Base-by-base conservation (phyloP, 2,113 vertebrate species). In the Tragelaphus strepsiceros region DNA sequence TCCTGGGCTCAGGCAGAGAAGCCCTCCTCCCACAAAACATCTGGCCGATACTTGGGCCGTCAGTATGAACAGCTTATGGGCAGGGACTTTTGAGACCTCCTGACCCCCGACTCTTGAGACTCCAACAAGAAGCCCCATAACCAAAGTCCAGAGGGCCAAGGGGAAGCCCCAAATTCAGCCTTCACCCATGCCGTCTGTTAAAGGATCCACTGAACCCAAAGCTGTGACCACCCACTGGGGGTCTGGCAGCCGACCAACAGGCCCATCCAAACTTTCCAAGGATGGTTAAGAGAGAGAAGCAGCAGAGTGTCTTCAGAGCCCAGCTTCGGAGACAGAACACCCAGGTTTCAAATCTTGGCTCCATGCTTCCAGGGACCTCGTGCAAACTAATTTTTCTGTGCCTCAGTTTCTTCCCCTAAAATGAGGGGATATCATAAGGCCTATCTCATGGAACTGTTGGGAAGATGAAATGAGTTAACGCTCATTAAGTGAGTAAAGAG, bases 381-480 rank as follows among this genome's bases (percentile, higher is more conserved):
- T 26, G 26, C 43, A 54, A 88, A 54, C 35, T 51, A 53, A 90
- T 11, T 91, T 84, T 21, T 74, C 28, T 19, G 32, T 30, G 21
- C 53, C 54, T 97, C 74, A 10, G 14, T 90, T 78, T 93, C 74
- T 90, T 94, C 77, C 58, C 32, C 84, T 91, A 90, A 92, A 87
- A 94, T 35, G 74, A 12, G 24, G 39, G 21, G 28, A 89, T 24
- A 22, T 16, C 67, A 46, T 13, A 59, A 21, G 64, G 21, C 21
- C 78, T 16, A 54, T 12, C 43, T 87, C 53, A 67, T 6, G 58
- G 30, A 24, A 7, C 17, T 74, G 43, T 15, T 21, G 17, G 78
- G 10, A 95, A 86, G 59, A 59, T 26, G 21, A 91, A 87, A 59
- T 19, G 14, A 91, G 49, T 51, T n/a, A 81, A 83, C 5, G 43